A percentile compares a stretch with the other conserved stretches of the same genome.
Conservation (phyloP, 2,888 invertebrate genomes). For the Latheticus oryzae region DNA sequence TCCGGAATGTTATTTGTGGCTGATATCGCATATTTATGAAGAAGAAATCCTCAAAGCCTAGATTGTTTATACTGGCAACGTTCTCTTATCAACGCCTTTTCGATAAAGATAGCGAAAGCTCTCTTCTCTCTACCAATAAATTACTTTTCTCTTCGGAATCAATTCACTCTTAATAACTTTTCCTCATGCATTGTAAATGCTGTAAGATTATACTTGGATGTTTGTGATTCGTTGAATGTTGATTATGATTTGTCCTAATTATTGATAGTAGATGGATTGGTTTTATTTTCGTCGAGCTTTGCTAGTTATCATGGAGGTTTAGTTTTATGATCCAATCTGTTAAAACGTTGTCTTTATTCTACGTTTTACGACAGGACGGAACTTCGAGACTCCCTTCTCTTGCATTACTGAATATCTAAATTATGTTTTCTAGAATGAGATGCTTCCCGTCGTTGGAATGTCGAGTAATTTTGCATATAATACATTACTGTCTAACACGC, state of each 20-base stretch:
- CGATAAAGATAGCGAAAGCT: constrained; percentile 50
- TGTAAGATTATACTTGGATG: neutral
- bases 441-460: constrained; percentile 39
- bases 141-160: constrained; percentile 40
- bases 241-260: constrained; percentile 23
- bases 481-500: constrained; percentile 39
- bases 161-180: constrained; percentile 9
- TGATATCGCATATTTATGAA: constrained; percentile 44
- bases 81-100: constrained; percentile 50
- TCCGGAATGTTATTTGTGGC: constrained; percentile 42
- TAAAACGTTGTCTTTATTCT: constrained; percentile 46
- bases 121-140: constrained; percentile 31
- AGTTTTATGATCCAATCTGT: constrained; percentile 47
- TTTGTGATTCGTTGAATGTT: too few species aligned
- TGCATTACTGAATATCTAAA: constrained; percentile 42
- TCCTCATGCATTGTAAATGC: neutral
- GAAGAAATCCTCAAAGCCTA: constrained; percentile 38
- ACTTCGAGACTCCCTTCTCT: constrained; percentile 25
- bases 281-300: constrained; percentile 28
- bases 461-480: constrained; percentile 37
- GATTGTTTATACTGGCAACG: constrained; percentile 53
- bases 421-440: constrained; percentile 42
- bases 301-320: constrained; percentile 40
- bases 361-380: constrained; percentile 39
- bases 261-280: constrained; percentile 27